Evolutionary conservation across 2,888 invertebrate genomes (phyloP), one percentile per base, ranked within the genome.

Genomic region (Drosophila hamatofila): DNA sequence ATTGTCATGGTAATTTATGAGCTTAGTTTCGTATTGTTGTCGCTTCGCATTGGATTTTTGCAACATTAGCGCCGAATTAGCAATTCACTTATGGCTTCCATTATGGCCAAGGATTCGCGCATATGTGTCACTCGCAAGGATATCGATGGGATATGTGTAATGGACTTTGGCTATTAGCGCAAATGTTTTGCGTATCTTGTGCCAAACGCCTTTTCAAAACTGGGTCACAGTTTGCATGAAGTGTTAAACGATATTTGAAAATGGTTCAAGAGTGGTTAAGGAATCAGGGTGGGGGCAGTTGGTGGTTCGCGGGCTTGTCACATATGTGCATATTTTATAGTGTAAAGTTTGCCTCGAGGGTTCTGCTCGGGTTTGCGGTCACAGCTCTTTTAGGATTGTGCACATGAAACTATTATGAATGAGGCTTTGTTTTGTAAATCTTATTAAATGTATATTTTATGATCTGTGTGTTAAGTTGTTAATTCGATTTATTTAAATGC

Each of bases 1-100:
- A 87, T 89, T 86, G 89, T 89, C 86, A 86, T 86, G 86, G 89
- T 68, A 89, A 86, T 86, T 86, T 86, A 89, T 88, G 88, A 77
- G 86, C 81, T 83, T 88, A 89, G 85, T 73, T 74, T 80, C 51
- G 58, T 69, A 78, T 78, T 86, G 86, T 83, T 83, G 83, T 80
- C 78, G 69, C 14, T n/a, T 14, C 44, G 44, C 25, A 52, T 44
- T 62, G 42, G 63, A 79, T 66, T 61, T 75, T 83, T 65, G 39
- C 39, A 39, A 39, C 39, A 39, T 39, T 39, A 39, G 39, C n/a
- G n/a, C 39, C 23, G 81, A 72, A 81, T 85, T 80, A 80, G 75
- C 72, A 75, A 80, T 81, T 81, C 70, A 78, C 80, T 81, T 88
- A 86, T 79, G 73, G 76, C 86, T 57, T 82, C 81, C 81, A 82